phyloP scores from a whole-genome alignment of 1,140 invertebrate species.

The Campodea augens region DNA sequence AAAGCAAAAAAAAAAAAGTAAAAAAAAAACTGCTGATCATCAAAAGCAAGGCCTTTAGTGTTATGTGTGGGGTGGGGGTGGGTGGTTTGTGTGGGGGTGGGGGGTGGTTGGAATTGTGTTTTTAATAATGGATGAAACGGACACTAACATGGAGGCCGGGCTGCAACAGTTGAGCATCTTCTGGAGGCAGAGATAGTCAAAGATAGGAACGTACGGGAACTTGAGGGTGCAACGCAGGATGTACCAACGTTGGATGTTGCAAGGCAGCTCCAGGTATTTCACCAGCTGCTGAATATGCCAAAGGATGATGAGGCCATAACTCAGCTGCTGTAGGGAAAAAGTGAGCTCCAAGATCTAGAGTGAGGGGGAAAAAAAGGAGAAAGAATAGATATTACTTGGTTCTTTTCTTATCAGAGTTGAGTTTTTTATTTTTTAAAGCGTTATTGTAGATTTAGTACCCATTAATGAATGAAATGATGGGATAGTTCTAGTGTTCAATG shows the following conservation, averaged over 20 bases:
- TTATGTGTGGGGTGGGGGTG: neutral
- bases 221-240: constrained; percentile 90
- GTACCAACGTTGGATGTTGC: constrained; percentile 73
- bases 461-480: no score
- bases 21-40: no score
- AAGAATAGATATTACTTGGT: neutral
- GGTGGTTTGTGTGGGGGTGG: neutral
- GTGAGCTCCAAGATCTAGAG: constrained; percentile 73
- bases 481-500: no score
- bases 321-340: constrained; percentile 85
- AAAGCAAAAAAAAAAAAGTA: no score
- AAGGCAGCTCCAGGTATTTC: constrained; percentile 61
- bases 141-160: constrained; percentile 25
- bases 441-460: no score
- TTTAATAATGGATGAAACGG: no score
- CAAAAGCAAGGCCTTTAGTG: no score
- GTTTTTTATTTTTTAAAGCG: no score
- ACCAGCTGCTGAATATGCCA: constrained; percentile 48
- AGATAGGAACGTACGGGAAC: constrained; percentile 88
- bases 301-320: constrained; percentile 72
- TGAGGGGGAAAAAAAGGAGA: constrained; percentile 5
- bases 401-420: no score
- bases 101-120: no score
- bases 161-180: constrained; percentile 35
- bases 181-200: constrained; percentile 68